phyloP scores from a whole-genome alignment of 64 coral and sea anemone species.

The Stylophora pistillata region DNA sequence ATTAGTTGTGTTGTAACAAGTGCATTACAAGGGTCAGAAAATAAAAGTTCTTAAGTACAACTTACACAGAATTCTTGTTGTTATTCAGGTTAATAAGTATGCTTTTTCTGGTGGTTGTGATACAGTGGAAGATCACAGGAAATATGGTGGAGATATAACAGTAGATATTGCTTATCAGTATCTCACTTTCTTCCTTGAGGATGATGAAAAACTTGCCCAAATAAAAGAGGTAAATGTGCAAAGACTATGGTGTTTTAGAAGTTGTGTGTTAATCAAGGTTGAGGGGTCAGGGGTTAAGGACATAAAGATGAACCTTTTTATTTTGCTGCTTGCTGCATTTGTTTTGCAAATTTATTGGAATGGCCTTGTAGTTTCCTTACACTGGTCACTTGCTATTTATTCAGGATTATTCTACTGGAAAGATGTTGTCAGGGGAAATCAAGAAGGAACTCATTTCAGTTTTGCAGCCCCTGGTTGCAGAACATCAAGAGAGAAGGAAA shows the following conservation, averaged over 20 bases:
- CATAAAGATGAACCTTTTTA: too few species aligned
- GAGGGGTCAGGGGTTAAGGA: too few species aligned
- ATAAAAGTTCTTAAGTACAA: too few species aligned
- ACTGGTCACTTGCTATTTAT: background rate
- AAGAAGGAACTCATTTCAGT: conserved; percentile 96
- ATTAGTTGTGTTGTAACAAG: too few species aligned
- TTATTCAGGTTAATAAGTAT: conserved; percentile 92
- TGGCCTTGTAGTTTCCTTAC: background rate
- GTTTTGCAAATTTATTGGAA: background rate
- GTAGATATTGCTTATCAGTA: conserved; percentile 99
- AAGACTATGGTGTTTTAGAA: background rate
- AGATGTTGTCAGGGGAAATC: conserved; percentile 96
- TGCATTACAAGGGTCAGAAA: too few species aligned
- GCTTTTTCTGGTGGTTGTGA: conserved; percentile 98
- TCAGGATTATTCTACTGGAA: conserved; percentile 94
- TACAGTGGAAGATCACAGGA: conserved; percentile 94
- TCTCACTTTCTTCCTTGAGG: conserved; percentile 93
- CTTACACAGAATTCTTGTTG: background rate
- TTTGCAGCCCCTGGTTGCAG: conserved; percentile 87
- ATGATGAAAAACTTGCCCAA: conserved; percentile 91
- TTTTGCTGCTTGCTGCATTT: background rate
- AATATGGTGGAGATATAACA: conserved; percentile 88
- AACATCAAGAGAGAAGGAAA: conserved; percentile 89
- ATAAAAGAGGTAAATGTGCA: conserved; percentile 76
- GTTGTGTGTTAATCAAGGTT: too few species aligned